Evolutionary conservation across 2,888 invertebrate genomes (phyloP).

Genomic region (Atrina japonica): DNA sequence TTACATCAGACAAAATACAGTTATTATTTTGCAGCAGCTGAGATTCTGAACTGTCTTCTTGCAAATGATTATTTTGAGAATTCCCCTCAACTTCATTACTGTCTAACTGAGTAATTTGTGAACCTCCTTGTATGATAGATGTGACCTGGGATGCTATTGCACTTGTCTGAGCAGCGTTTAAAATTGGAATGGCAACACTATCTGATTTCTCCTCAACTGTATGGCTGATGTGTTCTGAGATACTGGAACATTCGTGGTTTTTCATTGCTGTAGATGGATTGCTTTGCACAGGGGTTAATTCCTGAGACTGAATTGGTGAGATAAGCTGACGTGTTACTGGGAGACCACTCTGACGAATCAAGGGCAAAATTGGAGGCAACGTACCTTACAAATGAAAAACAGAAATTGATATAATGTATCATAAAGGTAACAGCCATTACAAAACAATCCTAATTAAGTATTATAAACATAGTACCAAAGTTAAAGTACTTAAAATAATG

Average conservation of each 20-base stretch:
- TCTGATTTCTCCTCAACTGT: neutral
- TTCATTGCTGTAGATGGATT: neutral
- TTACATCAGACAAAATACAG: neutral
- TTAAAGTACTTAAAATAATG: no score
- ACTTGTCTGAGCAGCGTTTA: conserved; percentile 13
- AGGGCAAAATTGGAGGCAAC: conserved; percentile 25
- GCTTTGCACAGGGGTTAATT: neutral
- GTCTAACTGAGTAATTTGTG: neutral
- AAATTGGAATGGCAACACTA: neutral
- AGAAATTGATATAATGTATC: no score
- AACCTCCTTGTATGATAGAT: conserved; percentile 3
- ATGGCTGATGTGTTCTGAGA: neutral
- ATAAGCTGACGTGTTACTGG: conserved; percentile 23
- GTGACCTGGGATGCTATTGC: conserved; percentile 9
- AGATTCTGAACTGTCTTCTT: conserved; percentile 4
- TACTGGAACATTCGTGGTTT: neutral
- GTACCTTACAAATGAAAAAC: conserved; percentile 22
- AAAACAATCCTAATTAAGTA: no score
- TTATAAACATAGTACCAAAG: no score
- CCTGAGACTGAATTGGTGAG: conserved; percentile 9
- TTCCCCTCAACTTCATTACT: neutral
- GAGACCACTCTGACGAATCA: conserved; percentile 33
- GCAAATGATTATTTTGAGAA: conserved; percentile 1
- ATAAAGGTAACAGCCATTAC: no score
- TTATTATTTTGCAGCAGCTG: conserved; percentile 8